Evolutionary conservation across 2,888 invertebrate genomes (phyloP).

Genomic region (Aproaerema taeniolella): DNA sequence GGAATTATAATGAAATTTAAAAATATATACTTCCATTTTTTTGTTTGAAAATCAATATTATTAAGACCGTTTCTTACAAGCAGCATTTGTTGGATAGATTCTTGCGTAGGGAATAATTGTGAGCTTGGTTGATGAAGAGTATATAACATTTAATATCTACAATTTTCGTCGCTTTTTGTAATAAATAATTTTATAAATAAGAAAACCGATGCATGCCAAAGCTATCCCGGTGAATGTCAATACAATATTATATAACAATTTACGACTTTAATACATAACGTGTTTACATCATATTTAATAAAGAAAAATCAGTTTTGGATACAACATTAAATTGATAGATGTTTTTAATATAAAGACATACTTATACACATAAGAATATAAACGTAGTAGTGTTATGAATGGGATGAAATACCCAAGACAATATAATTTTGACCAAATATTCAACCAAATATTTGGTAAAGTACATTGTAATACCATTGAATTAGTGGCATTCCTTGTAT

Average conservation of each 20-base stretch:
- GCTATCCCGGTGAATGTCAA: constrained; percentile 40
- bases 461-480: constrained; percentile 48
- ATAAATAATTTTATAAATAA: constrained; percentile 28
- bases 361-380: constrained; percentile 33
- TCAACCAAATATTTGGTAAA: constrained; percentile 63
- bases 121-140: no score
- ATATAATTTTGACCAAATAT: constrained; percentile 71
- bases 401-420: constrained; percentile 53
- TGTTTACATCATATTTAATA: background rate
- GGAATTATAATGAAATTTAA: no score
- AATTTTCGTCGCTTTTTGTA: constrained; percentile 32
- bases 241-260: constrained; percentile 21
- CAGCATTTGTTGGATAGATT: no score
- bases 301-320: constrained; percentile 1
- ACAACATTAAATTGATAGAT: constrained; percentile 1
- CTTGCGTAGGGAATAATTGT: no score
- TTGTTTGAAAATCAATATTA: no score
- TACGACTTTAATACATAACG: no score
- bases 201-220: constrained; percentile 40
- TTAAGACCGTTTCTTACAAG: no score
- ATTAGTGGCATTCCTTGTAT: constrained; percentile 49
- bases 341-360: no score
- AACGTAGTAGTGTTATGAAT: constrained; percentile 33
- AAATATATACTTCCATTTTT: no score
- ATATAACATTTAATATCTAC: no score